Base-by-base conservation (phyloP, 2,888 invertebrate species). In the Drosophila kuntzei region DNA sequence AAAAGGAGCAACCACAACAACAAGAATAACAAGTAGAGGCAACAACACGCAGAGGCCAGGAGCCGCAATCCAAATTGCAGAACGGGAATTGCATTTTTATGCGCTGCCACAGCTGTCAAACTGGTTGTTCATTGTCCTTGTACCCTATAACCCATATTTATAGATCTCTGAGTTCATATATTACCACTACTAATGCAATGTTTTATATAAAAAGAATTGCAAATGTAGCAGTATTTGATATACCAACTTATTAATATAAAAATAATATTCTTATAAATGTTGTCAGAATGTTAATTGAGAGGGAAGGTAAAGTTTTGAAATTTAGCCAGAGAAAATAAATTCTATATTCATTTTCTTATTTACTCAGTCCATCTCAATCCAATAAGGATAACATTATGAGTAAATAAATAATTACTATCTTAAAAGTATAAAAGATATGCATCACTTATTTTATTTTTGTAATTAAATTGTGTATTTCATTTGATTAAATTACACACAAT, bases 11-110 rank as follows among this genome's bases (percentile, higher is more conserved):
- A 25, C 32, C 14, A 16, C 39, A 20, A 20, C 11, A 7, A 36
- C 36, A 36, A 11, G 37, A 59, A 60, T 20, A 29, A 14, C 37
- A 18, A 22, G 22, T 14, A n/a, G 8, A 25, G 29, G 44, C 9
- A 53, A 39, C 54, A 54, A 14, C 53, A 29, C 16, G 29, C 18
- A 32, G 34, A 46, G 51, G 43, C 50, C 27, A 51, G 44, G 49
- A 60, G 64, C 49, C 41, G 53, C 69, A 67, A 71, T 83, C 69
- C 50, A 80, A 87, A 87, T 80, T 67, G 78, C 66, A 77, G 68
- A 53, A 76, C 61, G 63, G 55, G 65, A 66, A 59, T 69, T 72
- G 82, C 78, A 88, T 76, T 82, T 84, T 70, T 76, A 86, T 83
- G 73, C 58, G 53, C 55, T 57, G 65, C 58, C 63, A 51, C 79